These are phyloP conservation scores for Lycocerus yunnanus DNA, from an alignment of 2,888 invertebrate species.

Conservation along the genomic window DNA sequence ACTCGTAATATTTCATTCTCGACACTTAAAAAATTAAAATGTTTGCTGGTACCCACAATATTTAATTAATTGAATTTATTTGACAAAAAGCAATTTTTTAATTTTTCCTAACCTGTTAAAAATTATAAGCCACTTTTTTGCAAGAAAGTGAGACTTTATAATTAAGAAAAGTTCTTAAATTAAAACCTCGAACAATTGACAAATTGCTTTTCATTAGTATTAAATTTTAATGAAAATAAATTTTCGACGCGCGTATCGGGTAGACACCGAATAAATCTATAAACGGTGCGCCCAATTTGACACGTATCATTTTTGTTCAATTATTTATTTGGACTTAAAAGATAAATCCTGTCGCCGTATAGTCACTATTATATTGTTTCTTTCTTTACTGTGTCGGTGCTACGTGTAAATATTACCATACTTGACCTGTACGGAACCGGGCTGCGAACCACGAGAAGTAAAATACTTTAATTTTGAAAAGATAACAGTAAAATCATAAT, in stretches of 20 bases:
- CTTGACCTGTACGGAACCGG: no score
- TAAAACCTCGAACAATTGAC: neutral
- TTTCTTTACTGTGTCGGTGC: no score
- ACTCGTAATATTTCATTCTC: neutral
- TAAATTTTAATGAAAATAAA: neutral
- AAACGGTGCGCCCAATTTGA: neutral
- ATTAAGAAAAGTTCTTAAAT: neutral
- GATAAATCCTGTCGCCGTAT: no score
- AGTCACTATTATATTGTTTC: no score
- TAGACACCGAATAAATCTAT: neutral
- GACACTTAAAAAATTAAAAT: neutral
- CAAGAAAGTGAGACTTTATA: neutral
- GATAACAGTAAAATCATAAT: no score
- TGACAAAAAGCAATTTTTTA: slow-evolving; percentile 27
- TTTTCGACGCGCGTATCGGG: neutral
- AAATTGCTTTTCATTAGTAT: neutral
- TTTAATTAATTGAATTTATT: neutral
- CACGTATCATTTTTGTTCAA: neutral
- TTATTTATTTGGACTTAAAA: no score
- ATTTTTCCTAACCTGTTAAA: slow-evolving; percentile 34
- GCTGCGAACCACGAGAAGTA: no score
- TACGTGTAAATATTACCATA: no score
- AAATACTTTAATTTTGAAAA: no score
- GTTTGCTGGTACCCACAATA: neutral
- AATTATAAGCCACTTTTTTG: slow-evolving; percentile 19